These are phyloP conservation scores for Pseudoatta argentina DNA, from an alignment of 1,140 invertebrate species.

Conservation along the genomic window DNA sequence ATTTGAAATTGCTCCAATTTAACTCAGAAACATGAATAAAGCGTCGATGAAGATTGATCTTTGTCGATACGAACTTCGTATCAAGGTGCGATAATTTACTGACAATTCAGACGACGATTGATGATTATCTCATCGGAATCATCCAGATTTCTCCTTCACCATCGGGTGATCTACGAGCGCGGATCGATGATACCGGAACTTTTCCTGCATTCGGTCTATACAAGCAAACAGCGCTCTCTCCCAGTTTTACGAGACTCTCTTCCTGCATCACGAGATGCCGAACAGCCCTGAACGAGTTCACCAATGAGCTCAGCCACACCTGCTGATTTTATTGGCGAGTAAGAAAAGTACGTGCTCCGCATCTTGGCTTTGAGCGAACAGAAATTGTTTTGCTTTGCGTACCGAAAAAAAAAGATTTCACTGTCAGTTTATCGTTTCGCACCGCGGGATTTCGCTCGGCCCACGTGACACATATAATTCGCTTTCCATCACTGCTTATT, in stretches of 20 bases:
- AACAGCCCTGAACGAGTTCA: conserved; percentile 57
- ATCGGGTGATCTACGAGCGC: conserved; percentile 42
- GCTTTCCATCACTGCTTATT: conserved; percentile 11
- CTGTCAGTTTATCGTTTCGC: conserved; percentile 58
- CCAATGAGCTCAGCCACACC: conserved; percentile 72
- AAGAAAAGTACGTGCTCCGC: conserved; percentile 62
- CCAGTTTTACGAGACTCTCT: conserved; percentile 65
- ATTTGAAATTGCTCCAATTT: conserved; percentile 44
- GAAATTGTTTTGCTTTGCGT: conserved; percentile 68
- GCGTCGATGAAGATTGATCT: conserved; percentile 33
- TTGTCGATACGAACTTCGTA: conserved; percentile 17
- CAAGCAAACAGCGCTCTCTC: conserved; percentile 42
- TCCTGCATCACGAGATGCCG: conserved; percentile 62
- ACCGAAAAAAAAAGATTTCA: conserved; percentile 62
- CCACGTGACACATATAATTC: conserved; percentile 6
- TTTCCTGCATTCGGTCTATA: conserved; percentile 24
- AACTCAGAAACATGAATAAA: neutral
- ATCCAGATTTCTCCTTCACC: conserved; percentile 48
- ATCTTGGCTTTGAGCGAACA: conserved; percentile 62
- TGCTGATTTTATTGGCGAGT: conserved; percentile 76
- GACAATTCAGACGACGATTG: conserved; percentile 36
- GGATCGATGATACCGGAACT: conserved; percentile 48
- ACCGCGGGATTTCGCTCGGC: neutral
- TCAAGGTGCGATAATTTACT: conserved; percentile 35
- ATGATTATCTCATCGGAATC: conserved; percentile 18